These are phyloP conservation scores for Diarsia brunnea DNA, from an alignment of 2,888 invertebrate species.

Conservation along the genomic window DNA sequence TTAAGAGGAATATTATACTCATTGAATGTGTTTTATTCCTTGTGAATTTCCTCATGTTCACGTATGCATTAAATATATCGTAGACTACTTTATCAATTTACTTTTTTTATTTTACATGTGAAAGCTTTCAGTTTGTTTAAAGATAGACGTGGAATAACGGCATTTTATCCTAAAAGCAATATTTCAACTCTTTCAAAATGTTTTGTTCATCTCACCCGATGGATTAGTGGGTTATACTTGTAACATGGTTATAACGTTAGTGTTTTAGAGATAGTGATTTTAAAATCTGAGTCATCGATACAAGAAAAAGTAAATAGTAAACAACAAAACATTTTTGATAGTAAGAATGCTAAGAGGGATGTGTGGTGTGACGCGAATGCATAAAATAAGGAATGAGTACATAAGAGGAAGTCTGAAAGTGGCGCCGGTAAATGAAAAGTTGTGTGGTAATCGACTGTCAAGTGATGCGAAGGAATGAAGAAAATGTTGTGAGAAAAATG, in stretches of 20 bases:
- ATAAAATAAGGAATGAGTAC: too few species aligned
- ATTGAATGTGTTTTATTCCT: constrained; percentile 31
- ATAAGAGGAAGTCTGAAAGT: too few species aligned
- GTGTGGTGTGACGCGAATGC: too few species aligned
- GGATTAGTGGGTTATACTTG: too few species aligned
- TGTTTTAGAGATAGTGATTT: neutral
- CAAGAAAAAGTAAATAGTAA: neutral
- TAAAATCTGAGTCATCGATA: neutral
- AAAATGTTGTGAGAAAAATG: too few species aligned
- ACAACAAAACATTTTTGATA: neutral
- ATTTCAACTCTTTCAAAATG: neutral
- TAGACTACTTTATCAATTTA: constrained; percentile 9
- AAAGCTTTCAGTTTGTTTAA: constrained; percentile 20
- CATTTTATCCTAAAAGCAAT: neutral
- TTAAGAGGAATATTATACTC: constrained; percentile 38
- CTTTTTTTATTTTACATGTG: neutral
- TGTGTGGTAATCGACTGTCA: too few species aligned
- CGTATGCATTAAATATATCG: constrained; percentile 30
- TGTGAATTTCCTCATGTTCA: constrained; percentile 10
- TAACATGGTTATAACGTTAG: neutral
- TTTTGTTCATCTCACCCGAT: neutral
- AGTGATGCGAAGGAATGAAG: too few species aligned
- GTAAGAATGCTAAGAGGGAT: too few species aligned
- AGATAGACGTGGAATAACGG: neutral
- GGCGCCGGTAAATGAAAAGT: too few species aligned